phyloP scores from a whole-genome alignment of 2,797 vertebrate species.

The Enteromius trimaculatus region DNA sequence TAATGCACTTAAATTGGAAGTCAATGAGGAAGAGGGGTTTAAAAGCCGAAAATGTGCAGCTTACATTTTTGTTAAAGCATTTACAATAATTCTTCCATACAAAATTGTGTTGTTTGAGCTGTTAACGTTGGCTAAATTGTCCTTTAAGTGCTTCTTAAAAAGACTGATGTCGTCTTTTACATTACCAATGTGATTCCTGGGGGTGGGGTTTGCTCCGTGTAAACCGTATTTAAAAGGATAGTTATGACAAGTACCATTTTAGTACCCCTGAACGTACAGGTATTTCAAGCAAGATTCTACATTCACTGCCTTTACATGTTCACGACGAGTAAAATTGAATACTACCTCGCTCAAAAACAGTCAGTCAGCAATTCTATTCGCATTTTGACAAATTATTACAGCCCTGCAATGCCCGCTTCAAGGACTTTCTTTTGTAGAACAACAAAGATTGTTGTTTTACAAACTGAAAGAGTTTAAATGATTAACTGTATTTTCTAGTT shows the following conservation, averaged over 20 bases:
- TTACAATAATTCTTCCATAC: not conserved
- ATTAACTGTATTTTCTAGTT: not conserved
- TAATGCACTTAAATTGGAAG: constrained; percentile 1
- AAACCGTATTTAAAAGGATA: not conserved
- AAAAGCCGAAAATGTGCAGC: not conserved
- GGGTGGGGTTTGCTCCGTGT: not conserved
- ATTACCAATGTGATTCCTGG: not conserved
- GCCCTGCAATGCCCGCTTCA: not conserved
- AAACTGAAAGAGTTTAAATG: not conserved
- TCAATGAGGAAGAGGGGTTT: not conserved
- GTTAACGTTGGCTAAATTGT: constrained; percentile 1
- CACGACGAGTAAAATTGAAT: not conserved
- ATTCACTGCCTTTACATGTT: not conserved
- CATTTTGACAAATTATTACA: not conserved
- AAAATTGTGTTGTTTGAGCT: constrained; percentile 6
- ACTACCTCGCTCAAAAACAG: not conserved
- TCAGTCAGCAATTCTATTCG: not conserved
- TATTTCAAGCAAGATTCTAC: not conserved
- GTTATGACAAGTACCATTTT: not conserved
- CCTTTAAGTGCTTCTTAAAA: constrained; percentile 1
- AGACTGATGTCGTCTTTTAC: not conserved
- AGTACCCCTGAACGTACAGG: not conserved
- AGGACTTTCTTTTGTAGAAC: not conserved
- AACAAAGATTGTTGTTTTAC: not conserved
- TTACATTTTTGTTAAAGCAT: not conserved